Evolutionary conservation across 1,140 invertebrate species (phyloP).

Genomic region (Potamilus streckersoni): DNA sequence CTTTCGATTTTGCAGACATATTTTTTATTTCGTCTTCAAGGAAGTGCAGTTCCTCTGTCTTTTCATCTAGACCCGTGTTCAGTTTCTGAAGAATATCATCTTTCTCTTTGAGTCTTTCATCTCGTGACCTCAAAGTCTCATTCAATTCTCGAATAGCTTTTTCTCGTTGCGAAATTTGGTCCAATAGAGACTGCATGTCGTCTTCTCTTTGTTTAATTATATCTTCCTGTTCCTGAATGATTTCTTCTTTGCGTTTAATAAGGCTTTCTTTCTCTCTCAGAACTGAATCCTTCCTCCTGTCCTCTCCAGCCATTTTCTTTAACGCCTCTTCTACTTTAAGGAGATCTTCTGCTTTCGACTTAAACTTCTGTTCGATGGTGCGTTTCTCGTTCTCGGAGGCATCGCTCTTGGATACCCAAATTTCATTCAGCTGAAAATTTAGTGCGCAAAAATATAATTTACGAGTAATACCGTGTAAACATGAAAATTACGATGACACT

Average conservation of each 20-base stretch:
- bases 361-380: slow-evolving; percentile 33
- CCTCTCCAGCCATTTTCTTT: slow-evolving; percentile 36
- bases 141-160: slow-evolving; percentile 44
- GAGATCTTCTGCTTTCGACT: slow-evolving; percentile 20
- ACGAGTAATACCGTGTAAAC: no score
- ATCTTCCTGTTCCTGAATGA: slow-evolving; percentile 47
- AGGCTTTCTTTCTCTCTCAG: slow-evolving; percentile 41
- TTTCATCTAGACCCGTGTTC: slow-evolving; percentile 41
- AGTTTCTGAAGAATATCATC: slow-evolving; percentile 48
- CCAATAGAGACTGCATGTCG: slow-evolving; percentile 49
- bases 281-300: slow-evolving; percentile 40
- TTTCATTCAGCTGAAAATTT: slow-evolving; percentile 46
- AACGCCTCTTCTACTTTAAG: slow-evolving; percentile 33
- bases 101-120: slow-evolving; percentile 55
- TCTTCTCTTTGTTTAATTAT: slow-evolving; percentile 46
- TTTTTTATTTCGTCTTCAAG: slow-evolving; percentile 44
- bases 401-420: slow-evolving; percentile 54
- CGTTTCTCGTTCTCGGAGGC: slow-evolving; percentile 45
- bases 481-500: no score
- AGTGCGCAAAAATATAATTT: no score
- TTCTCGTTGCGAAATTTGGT: slow-evolving; percentile 53
- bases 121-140: slow-evolving; percentile 42
- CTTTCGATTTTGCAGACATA: slow-evolving; percentile 30
- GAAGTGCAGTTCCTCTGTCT: slow-evolving; percentile 45
- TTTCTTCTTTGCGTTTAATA: slow-evolving; percentile 44